Evolutionary conservation across 2,113 vertebrate genomes (phyloP), one percentile per base, ranked within the genome.

Genomic region (Leptobrachium ailaonicum): DNA sequence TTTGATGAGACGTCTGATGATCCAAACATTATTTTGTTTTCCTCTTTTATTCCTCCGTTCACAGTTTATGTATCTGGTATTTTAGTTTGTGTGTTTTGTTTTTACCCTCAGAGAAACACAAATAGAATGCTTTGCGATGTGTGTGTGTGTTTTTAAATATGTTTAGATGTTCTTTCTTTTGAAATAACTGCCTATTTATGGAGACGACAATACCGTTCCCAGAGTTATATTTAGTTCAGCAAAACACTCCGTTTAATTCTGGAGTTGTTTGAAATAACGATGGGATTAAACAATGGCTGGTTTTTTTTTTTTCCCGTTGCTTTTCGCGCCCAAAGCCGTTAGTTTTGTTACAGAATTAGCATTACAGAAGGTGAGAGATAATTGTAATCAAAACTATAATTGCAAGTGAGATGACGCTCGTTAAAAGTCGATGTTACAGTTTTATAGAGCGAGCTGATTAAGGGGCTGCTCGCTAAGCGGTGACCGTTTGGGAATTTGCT

Each of bases 1-100:
- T 32, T 32, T 32, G 20, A 32, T 32, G 20, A 32, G 20, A 32
- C 20, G 20, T 32, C 20, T 32, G 20, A 32, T 32, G 20, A 32
- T 32, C 20, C 20, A 32, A 32, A 32, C 20, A 32, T 32, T 32
- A 32, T 32, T 32, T 32, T 32, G 47, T 50, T 50, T 50, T 50
- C 8, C 4, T 50, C 47, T 8, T 8, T 8, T 1, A 4, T 50
- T 50, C 83, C 83, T 85, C 80, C 68, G 82, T 86, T 85, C 40
- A 41, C 20, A 45, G 8, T 14, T 50, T 45, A 32, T 43, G 64
- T 41, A n/a, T 58, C 42, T 40, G 56, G 75, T 77, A 77, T 77
- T 77, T 77, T 77, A 68, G 44, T 32, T 20, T 68, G 63, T 8
- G 7, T 12, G 43, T 76, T 58, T 43, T 9, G 4, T 4, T 50